phyloP scores from a whole-genome alignment of 1,140 invertebrate species.

The Pissodes strobi region DNA sequence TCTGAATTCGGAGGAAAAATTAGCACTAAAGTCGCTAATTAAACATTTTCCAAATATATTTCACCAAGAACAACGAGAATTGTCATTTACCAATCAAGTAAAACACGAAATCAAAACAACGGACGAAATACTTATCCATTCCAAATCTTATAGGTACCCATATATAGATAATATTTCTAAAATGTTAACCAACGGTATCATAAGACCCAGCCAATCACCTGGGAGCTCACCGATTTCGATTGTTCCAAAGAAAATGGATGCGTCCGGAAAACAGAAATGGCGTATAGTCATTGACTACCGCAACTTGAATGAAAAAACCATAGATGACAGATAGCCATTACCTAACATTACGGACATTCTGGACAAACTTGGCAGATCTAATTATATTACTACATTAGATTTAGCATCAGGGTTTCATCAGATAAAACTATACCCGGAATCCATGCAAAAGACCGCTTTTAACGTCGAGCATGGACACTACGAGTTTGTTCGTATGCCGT shows the following conservation, averaged over 20 bases:
- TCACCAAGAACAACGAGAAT: background rate
- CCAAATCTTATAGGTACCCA: slow-evolving; percentile 51
- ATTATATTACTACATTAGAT: too few relatives aligned
- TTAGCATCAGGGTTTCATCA: too few relatives aligned
- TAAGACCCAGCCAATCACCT: slow-evolving; percentile 46
- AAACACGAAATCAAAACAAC: slow-evolving; percentile 18
- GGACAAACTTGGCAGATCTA: slow-evolving; percentile 54
- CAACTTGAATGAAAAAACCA: slow-evolving; percentile 50
- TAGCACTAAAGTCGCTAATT: slow-evolving; percentile 4
- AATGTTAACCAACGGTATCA: slow-evolving; percentile 45
- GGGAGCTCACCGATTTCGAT: slow-evolving; percentile 16
- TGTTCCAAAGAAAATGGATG: slow-evolving; percentile 19
- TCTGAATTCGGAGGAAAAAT: slow-evolving; percentile 31
- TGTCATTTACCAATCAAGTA: slow-evolving; percentile 16
- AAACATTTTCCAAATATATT: slow-evolving; percentile 11
- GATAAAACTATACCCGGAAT: too few relatives aligned
- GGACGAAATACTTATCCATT: background rate
- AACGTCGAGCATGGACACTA: too few relatives aligned
- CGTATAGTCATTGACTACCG: slow-evolving; percentile 52
- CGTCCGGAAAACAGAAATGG: slow-evolving; percentile 43
- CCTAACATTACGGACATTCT: slow-evolving; percentile 59
- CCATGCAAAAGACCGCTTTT: too few relatives aligned
- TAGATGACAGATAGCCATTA: slow-evolving; percentile 57
- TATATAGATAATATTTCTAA: slow-evolving; percentile 45
- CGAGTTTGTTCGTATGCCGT: too few relatives aligned